Percentiles rank a stretch among this genome's conserved stretches.
These are phyloP conservation scores for Cyanoramphus novaezelandiae DNA, from an alignment of 2,113 vertebrate genomes.

Conservation along the genomic window DNA sequence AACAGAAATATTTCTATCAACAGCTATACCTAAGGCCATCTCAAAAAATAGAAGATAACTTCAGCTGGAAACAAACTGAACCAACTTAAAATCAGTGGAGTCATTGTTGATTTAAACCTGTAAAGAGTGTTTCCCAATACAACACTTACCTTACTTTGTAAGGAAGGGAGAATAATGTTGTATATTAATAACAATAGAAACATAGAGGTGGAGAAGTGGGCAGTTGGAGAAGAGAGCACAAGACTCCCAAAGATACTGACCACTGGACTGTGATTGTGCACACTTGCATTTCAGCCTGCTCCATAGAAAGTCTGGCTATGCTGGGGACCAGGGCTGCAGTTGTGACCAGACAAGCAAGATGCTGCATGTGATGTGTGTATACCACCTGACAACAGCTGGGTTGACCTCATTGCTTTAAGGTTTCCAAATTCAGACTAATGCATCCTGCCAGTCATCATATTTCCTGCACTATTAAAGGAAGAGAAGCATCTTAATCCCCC, in stretches of 20 bases:
- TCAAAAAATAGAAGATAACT: not conserved
- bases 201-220: not conserved
- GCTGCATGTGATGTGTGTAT: fast-evolving
- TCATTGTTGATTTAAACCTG: not conserved
- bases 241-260: not conserved
- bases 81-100: not conserved
- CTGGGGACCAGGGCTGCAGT: not conserved
- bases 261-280: not conserved
- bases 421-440: not conserved
- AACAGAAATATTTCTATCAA: not conserved
- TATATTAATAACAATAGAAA: not conserved
- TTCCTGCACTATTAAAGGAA: not conserved
- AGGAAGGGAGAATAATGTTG: not conserved
- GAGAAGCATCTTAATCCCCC: not conserved
- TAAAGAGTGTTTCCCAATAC: not conserved
- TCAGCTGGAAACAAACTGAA: not conserved
- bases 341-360: not conserved
- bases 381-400: not conserved
- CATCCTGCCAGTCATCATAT: not conserved
- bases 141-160: not conserved
- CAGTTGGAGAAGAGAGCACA: not conserved
- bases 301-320: fast-evolving
- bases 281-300: not conserved
- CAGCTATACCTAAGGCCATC: not conserved
- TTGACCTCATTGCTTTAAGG: not conserved